Percentiles rank a stretch among this genome's conserved stretches.
phyloP scores from a whole-genome alignment of 2,113 vertebrate species.

The Fukomys damarensis region DNA sequence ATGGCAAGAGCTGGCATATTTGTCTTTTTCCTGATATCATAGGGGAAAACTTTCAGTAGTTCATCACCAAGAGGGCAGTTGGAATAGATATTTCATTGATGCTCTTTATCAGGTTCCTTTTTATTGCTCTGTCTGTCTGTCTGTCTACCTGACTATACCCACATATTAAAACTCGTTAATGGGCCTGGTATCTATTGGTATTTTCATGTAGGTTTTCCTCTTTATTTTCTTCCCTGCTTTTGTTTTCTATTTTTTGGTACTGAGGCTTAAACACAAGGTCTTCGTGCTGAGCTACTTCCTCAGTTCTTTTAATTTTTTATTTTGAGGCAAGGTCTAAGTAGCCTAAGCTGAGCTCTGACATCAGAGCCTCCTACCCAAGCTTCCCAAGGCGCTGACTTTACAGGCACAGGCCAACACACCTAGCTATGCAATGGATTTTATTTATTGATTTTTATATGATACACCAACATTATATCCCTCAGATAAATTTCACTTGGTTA shows the following conservation, averaged over 20 bases:
- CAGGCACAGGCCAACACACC: neutral
- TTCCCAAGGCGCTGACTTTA: neutral
- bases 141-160: neutral
- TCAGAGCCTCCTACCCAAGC: neutral
- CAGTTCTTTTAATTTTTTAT: neutral
- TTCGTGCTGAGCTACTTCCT: neutral
- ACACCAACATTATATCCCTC: neutral
- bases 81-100: neutral
- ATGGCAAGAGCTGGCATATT: neutral
- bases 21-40: neutral
- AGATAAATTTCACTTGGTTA: neutral
- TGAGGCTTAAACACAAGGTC: neutral
- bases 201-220: neutral
- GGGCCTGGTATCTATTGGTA: neutral
- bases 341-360: neutral
- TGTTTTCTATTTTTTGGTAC: no score
- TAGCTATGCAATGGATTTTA: neutral
- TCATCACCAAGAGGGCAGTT: neutral
- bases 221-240: neutral
- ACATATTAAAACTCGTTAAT: neutral
- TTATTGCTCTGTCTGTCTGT: neutral
- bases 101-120: neutral
- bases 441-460: neutral
- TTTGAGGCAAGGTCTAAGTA: neutral
- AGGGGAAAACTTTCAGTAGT: neutral